Evolutionary conservation across 2,113 vertebrate species (phyloP).

Genomic region (Gavialis gangeticus): DNA sequence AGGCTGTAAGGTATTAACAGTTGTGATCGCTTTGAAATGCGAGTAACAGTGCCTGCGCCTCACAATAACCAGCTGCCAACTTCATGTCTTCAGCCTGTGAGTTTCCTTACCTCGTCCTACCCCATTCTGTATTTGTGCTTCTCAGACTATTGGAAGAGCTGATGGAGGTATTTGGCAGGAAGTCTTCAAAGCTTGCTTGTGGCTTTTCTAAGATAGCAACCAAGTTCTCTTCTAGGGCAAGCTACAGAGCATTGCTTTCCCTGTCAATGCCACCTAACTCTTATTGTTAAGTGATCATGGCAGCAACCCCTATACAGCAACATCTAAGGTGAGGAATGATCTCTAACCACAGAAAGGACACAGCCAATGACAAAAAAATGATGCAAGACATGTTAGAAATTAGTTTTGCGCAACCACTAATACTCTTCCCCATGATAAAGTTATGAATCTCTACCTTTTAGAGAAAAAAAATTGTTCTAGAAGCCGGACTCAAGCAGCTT

Average conservation of each 20-base stretch:
- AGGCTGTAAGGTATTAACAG: neutral
- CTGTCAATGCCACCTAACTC: neutral
- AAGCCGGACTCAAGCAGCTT: neutral
- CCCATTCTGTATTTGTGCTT: neutral
- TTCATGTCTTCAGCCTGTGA: neutral
- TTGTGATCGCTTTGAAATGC: neutral
- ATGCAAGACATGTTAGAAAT: neutral
- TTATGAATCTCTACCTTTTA: neutral
- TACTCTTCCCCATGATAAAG: neutral
- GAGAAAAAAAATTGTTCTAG: neutral
- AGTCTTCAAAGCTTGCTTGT: neutral
- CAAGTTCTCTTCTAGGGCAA: neutral
- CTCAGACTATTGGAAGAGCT: neutral
- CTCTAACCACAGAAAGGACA: neutral
- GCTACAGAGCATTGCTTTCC: neutral
- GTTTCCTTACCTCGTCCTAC: neutral
- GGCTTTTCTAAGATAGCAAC: neutral
- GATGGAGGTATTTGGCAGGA: neutral
- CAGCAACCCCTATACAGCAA: neutral
- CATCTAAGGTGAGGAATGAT: neutral
- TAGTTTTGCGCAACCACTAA: neutral
- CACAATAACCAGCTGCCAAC: neutral
- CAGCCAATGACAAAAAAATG: neutral
- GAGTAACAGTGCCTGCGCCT: neutral
- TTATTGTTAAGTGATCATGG: accelerated